Evolutionary conservation across 2,113 vertebrate species (phyloP).

Genomic region (Vulpes vulpes): DNA sequence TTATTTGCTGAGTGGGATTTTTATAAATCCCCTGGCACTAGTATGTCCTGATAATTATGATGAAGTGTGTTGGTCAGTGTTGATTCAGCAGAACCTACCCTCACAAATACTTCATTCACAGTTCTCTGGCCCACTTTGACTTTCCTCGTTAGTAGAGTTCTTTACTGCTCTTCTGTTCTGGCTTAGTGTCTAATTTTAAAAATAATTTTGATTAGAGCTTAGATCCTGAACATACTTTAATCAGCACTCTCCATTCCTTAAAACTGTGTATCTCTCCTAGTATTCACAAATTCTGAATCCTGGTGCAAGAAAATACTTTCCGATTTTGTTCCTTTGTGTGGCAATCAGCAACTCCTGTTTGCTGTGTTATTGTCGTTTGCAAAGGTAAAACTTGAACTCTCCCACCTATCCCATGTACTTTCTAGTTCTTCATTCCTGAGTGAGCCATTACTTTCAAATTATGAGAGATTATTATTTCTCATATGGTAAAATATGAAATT

Average conservation of each 20-base stretch:
- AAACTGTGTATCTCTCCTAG: background rate
- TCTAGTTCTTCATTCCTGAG: background rate
- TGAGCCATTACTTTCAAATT: background rate
- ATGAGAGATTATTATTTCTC: slow-evolving; percentile 8
- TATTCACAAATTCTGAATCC: background rate
- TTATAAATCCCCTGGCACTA: slow-evolving; percentile 92
- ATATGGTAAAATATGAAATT: background rate
- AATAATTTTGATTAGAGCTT: background rate
- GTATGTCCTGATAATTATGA: slow-evolving; percentile 94
- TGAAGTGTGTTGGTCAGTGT: slow-evolving; percentile 95
- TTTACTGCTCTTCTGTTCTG: slow-evolving; percentile 70
- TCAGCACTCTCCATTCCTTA: background rate
- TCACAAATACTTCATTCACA: slow-evolving; percentile 88
- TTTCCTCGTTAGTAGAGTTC: slow-evolving; percentile 83
- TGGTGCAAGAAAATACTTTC: slow-evolving; percentile 24
- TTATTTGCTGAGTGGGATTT: slow-evolving; percentile 92
- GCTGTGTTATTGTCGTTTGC: background rate
- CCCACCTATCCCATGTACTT: background rate
- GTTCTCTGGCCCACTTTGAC: slow-evolving; percentile 86
- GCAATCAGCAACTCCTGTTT: background rate
- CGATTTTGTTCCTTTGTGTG: slow-evolving; percentile 58
- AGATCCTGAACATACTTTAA: background rate
- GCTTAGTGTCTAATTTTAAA: slow-evolving; percentile 44
- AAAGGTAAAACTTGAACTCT: background rate
- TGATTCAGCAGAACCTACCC: slow-evolving; percentile 92